A percentile compares a stretch with the other conserved stretches of the same genome.
Conservation (phyloP, 2,888 invertebrate species). For the Volucella bombylans region DNA sequence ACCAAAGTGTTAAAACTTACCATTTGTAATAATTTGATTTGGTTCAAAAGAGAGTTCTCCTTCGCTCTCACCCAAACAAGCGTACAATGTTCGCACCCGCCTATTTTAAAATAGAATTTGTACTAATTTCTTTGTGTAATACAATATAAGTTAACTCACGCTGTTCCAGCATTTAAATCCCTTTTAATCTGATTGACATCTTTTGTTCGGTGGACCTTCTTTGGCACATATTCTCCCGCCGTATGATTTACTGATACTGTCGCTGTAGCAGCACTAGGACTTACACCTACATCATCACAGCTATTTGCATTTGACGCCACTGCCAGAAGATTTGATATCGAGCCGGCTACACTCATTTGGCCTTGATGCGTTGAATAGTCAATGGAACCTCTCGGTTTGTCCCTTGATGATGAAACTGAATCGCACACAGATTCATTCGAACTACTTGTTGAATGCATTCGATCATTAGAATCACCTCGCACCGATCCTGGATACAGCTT, state of each 20-base stretch:
- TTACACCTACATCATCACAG: conserved; percentile 80
- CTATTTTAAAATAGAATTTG: conserved; percentile 82
- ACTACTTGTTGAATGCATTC: conserved; percentile 86
- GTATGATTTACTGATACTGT: conserved; percentile 75
- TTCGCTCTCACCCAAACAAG: conserved; percentile 97
- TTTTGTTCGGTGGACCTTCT: conserved; percentile 85
- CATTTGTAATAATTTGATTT: conserved; percentile 98
- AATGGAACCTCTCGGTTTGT: conserved; percentile 79
- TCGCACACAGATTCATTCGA: conserved; percentile 93
- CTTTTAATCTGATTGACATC: conserved; percentile 82
- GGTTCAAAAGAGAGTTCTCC: conserved; percentile 99
- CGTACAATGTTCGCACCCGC: conserved; percentile 96
- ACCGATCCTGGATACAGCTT: conserved; percentile 79
- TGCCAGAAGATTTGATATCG: conserved; percentile 79
- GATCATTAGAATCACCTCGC: conserved; percentile 79
- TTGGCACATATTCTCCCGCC: conserved; percentile 81
- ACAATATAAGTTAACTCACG: conserved; percentile 77
- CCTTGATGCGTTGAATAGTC: conserved; percentile 80
- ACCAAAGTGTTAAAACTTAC: conserved; percentile 83
- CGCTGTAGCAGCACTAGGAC: conserved; percentile 77
- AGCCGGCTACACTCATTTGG: conserved; percentile 76
- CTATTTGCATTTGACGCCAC: conserved; percentile 76
- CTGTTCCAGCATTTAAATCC: conserved; percentile 81
- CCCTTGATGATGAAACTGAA: conserved; percentile 85
- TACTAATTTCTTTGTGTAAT: neutral